Evolutionary conservation across 1,140 invertebrate genomes (phyloP), one percentile per base, ranked within the genome.

Genomic region (Andrena cerasifolii): DNA sequence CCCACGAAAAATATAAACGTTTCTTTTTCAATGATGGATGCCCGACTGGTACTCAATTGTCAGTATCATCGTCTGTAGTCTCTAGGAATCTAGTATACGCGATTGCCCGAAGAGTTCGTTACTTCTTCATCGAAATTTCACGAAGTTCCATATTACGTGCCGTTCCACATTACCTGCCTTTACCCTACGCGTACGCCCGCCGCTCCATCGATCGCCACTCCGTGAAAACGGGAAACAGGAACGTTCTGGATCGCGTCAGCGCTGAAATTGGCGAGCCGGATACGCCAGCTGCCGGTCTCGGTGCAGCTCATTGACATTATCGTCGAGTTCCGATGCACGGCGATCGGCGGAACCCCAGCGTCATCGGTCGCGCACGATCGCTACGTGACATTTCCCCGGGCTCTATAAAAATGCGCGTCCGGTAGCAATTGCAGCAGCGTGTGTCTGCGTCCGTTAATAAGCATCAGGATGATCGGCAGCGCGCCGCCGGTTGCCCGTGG

Each of bases 391-490:
- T 86, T 86, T 86, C n/a, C 73, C 84, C 71, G 51, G 59, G 76
- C 66, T 82, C 79, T 68, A 81, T 12, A 76, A 86, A 85, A 86
- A 86, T 80, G 84, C 72, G 67, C 80, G 76, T 84, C 78, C 83
- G 83, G 72, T 77, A 36, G 74, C 65, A 76, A 78, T 82, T 85
- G 78, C 82, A 82, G 62, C 53, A 45, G 65, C 21, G 49, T 4
- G 12, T 33, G 56, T 51, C 14, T 40, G 10, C 54, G 63, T 71
- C 62, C 67, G 79, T 82, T 83, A 85, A 86, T 85, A 86, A 86
- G 70, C 83, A 83, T 79, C 49, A 61, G 33, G 62, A 36, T n/a
- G 18, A 59, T 66, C 53, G 16, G 31, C 24, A 28, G 21, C 28
- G 21, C n/a, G 26, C 12, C 18, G 43, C 47, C 10, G 36, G 63